phyloP scores from a whole-genome alignment of 2,797 vertebrate species.

The Aeoliscus strigatus region DNA sequence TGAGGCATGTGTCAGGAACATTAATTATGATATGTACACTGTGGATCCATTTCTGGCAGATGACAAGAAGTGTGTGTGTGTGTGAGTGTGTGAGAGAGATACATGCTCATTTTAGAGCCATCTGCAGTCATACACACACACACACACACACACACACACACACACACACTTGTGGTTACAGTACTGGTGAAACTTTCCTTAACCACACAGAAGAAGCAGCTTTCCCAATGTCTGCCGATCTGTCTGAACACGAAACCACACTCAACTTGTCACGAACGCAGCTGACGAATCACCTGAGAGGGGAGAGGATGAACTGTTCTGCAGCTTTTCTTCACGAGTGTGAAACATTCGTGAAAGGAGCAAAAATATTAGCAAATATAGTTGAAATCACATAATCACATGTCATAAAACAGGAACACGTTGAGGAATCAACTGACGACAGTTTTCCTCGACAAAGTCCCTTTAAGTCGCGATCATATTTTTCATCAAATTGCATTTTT shows the following conservation, averaged over 20 bases:
- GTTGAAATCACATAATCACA: too few relatives aligned
- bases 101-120: slow-evolving; percentile 48
- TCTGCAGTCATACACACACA: slow-evolving; percentile 51
- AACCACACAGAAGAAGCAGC: slow-evolving; percentile 47
- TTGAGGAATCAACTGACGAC: too few relatives aligned
- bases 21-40: slow-evolving; percentile 23
- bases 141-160: slow-evolving; percentile 22
- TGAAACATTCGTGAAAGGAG: too few relatives aligned
- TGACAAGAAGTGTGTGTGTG: slow-evolving; percentile 13
- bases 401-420: too few relatives aligned
- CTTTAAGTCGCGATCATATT: too few relatives aligned
- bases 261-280: not conserved
- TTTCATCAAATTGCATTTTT: too few relatives aligned
- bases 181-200: slow-evolving; percentile 42
- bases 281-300: slow-evolving; percentile 23
- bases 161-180: slow-evolving; percentile 28
- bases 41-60: slow-evolving; percentile 37
- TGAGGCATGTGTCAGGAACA: slow-evolving; percentile 60
- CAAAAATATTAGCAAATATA: too few relatives aligned
- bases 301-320: not conserved
- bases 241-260: slow-evolving; percentile 55
- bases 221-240: slow-evolving; percentile 55
- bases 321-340: too few relatives aligned
- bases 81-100: slow-evolving; percentile 22
- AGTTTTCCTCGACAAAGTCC: too few relatives aligned